Percentiles rank a stretch among this genome's conserved stretches.
phyloP scores from a whole-genome alignment of 2,113 vertebrate genomes.

The Seriola dumerili region DNA sequence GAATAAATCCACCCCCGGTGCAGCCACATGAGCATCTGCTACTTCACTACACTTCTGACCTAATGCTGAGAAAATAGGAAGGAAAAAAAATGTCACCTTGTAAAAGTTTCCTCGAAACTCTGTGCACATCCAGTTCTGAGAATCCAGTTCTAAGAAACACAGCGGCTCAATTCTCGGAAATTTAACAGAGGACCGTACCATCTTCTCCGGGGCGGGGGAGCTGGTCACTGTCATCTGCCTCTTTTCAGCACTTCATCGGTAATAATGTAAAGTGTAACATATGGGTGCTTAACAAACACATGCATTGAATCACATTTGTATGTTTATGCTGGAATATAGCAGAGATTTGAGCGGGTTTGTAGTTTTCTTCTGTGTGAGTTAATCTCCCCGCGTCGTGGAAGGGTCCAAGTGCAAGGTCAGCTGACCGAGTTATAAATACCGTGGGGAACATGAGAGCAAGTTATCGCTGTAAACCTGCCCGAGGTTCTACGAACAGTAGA shows the following conservation, averaged over 20 bases:
- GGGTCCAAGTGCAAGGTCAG: constrained; percentile 76
- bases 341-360: rapidly evolving
- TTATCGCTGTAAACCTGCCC: constrained; percentile 41
- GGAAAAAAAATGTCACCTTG: constrained; percentile 91
- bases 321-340: rapidly evolving
- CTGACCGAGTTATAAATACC: constrained; percentile 79
- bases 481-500: neutral
- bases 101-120: constrained; percentile 99
- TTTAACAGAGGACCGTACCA: constrained; percentile 92
- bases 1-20: neutral
- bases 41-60: constrained; percentile 82
- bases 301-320: rapidly evolving
- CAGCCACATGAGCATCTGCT: constrained; percentile 32
- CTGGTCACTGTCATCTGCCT: rapidly evolving
- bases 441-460: constrained; percentile 61
- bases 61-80: constrained; percentile 76
- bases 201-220: constrained; percentile 71
- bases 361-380: rapidly evolving
- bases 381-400: constrained; percentile 39
- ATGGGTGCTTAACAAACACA: rapidly evolving
- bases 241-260: rapidly evolving
- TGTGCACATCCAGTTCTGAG: constrained; percentile 97
- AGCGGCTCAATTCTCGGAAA: constrained; percentile 98
- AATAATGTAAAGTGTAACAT: rapidly evolving
- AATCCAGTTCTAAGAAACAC: constrained; percentile 99